These are phyloP conservation scores for Hemibagrus wyckioides DNA, from an alignment of 2,113 vertebrate genomes.

Conservation along the genomic window DNA sequence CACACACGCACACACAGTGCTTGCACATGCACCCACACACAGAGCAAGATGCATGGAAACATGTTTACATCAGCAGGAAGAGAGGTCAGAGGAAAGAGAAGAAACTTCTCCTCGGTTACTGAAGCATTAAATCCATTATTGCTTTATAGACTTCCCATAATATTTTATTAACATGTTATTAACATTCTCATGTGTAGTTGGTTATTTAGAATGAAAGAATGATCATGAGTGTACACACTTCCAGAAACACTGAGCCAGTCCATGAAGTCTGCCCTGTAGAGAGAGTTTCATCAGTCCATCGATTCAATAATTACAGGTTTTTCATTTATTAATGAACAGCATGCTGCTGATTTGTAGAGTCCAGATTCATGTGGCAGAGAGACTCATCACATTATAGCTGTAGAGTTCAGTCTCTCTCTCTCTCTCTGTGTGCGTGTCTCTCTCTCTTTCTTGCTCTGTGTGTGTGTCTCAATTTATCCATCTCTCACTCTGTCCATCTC, in stretches of 20 bases:
- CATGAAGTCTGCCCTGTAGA: neutral
- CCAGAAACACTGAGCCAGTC: neutral
- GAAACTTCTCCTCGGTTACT: too few relatives aligned
- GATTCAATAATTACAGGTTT: neutral
- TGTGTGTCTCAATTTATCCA: too few relatives aligned
- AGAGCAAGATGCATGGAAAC: neutral
- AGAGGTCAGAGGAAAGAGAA: neutral
- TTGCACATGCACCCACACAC: conserved; percentile 21
- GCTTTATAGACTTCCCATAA: neutral
- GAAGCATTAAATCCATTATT: too few relatives aligned
- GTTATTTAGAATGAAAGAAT: too few relatives aligned
- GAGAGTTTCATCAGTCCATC: neutral
- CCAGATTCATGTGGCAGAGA: neutral
- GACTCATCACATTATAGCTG: neutral
- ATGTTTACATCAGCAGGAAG: neutral
- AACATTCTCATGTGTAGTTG: neutral
- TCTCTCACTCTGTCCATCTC: too few relatives aligned
- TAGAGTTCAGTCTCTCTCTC: neutral
- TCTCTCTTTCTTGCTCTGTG: too few relatives aligned
- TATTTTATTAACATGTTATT: neutral
- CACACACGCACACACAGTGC: neutral
- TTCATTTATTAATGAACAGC: neutral
- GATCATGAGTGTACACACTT: neutral
- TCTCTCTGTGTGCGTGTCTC: neutral
- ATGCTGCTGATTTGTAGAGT: neutral